Base-by-base conservation (phyloP, 2,797 vertebrate species). In the Loriculus beryllinus region DNA sequence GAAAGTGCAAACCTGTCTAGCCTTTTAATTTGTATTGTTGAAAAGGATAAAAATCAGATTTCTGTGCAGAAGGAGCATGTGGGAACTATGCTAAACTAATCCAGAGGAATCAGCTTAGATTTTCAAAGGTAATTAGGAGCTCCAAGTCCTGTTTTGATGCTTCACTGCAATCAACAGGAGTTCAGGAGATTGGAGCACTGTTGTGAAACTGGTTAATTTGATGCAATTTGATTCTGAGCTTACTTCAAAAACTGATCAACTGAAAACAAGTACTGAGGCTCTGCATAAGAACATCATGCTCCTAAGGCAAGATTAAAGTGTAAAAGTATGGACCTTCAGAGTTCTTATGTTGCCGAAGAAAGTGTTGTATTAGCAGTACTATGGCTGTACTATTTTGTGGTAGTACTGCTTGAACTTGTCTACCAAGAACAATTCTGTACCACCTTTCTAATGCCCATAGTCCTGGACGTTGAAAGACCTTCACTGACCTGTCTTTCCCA, bases 161-260 rank as follows among this genome's bases (percentile, higher is more conserved):
- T 96, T 91, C 67, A 40, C 62, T n/a, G 40, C n/a, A 80, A 74
- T 80, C 71, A 82, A 77, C 56, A 80, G 83, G 59, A 49, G 19
- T 67, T 79, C 60, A 89, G 75, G 78, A 92, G 67, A 87, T n/a
- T 91, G 82, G 60, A 94, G 64, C 76, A 80, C 40, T 28, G 14
- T 77, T 91, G 71, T 94, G 81, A 64, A 93, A 91, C 86, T 82
- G 17, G 48, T 77, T 85, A 85, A 94, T 92, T 92, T 88, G 91
- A 84, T 42, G 70, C 48, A 75, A 40, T 92, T 88, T 88, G 75
- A 85, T 77, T 88, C 62, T 90, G 39, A 82, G 48, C 54, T 86
- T 90, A 69, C 86, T 85, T 92, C 79, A 91, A 81, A 87, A 90
- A 56, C 52, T 57, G 60, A 95, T 80, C 70, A 88, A 40, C 31